A percentile compares a stretch with the other conserved stretches of the same genome.
phyloP scores from a whole-genome alignment of 2,113 vertebrate genomes.

The Odobenus rosmarus region DNA sequence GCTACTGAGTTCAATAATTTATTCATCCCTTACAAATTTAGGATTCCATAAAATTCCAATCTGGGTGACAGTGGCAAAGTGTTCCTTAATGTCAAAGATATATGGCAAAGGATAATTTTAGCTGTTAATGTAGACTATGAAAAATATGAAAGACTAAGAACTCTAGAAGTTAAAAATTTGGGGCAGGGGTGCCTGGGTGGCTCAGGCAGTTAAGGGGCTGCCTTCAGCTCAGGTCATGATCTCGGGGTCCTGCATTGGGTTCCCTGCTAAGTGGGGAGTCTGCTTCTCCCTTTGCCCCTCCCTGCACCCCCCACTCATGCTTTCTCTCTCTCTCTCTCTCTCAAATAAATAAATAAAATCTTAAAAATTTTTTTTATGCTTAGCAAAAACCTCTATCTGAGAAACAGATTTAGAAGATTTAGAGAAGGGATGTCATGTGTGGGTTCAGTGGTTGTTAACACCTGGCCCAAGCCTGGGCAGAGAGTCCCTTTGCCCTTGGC shows the following conservation, averaged over 20 bases:
- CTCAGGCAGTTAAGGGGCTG: not conserved
- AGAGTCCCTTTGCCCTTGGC: not conserved
- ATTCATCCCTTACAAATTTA: conserved; percentile 69
- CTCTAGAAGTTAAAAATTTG: conserved; percentile 27
- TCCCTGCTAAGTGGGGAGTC: not conserved
- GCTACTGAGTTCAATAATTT: conserved; percentile 67
- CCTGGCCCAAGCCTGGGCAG: not conserved
- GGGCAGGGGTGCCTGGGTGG: not conserved
- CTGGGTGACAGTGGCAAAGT: conserved; percentile 52
- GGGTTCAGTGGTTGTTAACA: not conserved
- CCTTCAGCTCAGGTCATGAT: not conserved
- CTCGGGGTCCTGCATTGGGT: not conserved
- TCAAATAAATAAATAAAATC: not conserved
- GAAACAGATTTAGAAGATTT: not conserved
- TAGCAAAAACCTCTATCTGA: not conserved
- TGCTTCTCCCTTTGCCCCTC: not conserved
- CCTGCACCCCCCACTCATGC: not conserved
- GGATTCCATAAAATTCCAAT: conserved; percentile 62
- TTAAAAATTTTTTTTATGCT: not conserved
- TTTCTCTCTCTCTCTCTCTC: not conserved
- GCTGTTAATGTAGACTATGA: conserved; percentile 56
- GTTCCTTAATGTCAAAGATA: conserved; percentile 61
- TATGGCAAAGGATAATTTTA: conserved; percentile 64
- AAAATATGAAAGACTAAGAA: conserved; percentile 31
- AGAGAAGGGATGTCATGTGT: not conserved